These are phyloP conservation scores for Buphagus erythrorhynchus DNA, from an alignment of 2,797 vertebrate genomes.

Conservation along the genomic window DNA sequence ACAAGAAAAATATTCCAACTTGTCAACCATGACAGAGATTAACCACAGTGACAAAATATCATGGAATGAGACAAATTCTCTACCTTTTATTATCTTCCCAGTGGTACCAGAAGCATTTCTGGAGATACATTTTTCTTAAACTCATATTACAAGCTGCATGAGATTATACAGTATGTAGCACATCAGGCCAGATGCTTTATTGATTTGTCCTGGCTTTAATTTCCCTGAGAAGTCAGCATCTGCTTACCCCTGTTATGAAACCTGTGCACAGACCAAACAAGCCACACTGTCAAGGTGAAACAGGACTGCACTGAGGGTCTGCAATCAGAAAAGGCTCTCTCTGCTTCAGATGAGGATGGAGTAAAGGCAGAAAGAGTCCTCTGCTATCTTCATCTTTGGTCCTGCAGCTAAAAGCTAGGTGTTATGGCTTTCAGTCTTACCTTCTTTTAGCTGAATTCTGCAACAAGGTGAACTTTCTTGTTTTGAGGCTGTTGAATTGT, in stretches of 20 bases:
- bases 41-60: neutral
- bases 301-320: neutral
- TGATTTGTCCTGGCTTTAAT: slow-evolving; percentile 1
- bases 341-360: neutral
- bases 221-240: slow-evolving; percentile 10
- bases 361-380: neutral
- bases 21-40: neutral
- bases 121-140: neutral
- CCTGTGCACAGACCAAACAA: neutral
- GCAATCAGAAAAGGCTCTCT: neutral
- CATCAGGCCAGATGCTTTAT: neutral
- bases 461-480: neutral
- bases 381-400: neutral
- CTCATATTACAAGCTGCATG: neutral
- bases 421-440: neutral
- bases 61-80: neutral
- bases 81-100: neutral
- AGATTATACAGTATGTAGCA: neutral
- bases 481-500: neutral
- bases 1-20: neutral
- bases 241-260: neutral
- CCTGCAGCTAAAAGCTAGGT: neutral
- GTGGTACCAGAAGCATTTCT: neutral
- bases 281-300: neutral
- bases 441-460: neutral